phyloP scores from a whole-genome alignment of 2,797 vertebrate species.

The Melanotaenia boesemani region DNA sequence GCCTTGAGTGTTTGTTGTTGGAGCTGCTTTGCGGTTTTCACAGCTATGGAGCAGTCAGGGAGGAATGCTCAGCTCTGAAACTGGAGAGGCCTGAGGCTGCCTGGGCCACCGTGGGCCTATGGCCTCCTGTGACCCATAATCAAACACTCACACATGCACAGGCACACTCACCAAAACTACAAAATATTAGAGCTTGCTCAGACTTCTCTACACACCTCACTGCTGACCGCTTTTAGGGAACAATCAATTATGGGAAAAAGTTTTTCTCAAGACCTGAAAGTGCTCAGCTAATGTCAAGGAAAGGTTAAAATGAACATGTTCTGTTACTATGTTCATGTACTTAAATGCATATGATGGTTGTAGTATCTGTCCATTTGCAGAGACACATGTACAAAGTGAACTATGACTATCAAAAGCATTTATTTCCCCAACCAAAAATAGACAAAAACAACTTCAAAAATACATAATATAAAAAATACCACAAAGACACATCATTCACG shows the following conservation, averaged over 20 bases:
- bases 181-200: constrained; percentile 1
- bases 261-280: background rate
- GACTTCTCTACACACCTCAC: constrained; percentile 9
- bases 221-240: background rate
- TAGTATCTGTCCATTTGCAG: background rate
- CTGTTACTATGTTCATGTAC: background rate
- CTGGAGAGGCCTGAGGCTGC: constrained; percentile 76
- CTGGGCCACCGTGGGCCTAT: constrained; percentile 67
- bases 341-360: background rate
- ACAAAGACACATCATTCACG: background rate
- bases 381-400: background rate
- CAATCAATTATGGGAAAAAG: background rate
- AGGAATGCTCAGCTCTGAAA: constrained; percentile 84
- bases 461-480: background rate
- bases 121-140: constrained; percentile 77
- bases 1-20: constrained; percentile 81
- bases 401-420: background rate
- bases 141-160: constrained; percentile 57
- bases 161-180: constrained; percentile 29
- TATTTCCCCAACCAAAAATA: background rate
- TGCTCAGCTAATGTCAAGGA: background rate
- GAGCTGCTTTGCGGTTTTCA: constrained; percentile 83
- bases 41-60: constrained; percentile 79
- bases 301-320: background rate
- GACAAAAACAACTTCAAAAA: background rate